phyloP scores from a whole-genome alignment of 2,888 invertebrate genomes.

The Stegophylla sp. region DNA sequence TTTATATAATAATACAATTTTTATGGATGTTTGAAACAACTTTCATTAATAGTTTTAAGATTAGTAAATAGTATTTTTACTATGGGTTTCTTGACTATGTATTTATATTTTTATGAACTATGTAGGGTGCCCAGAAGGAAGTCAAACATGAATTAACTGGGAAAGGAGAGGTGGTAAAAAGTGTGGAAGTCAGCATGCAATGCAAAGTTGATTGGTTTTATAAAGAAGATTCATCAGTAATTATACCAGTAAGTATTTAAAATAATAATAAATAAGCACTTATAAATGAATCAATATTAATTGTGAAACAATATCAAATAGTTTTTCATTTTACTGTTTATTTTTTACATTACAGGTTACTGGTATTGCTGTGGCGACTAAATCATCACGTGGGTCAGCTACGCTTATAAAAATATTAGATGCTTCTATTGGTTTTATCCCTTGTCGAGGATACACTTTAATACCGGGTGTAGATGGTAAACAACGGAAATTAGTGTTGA shows the following conservation, averaged over 20 bases:
- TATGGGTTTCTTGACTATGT: slow-evolving; percentile 10
- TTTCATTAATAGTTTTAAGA: not conserved
- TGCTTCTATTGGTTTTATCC: slow-evolving; percentile 69
- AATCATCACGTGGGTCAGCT: slow-evolving; percentile 67
- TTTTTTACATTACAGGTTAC: slow-evolving; percentile 67
- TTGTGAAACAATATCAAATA: not conserved
- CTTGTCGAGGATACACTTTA: slow-evolving; percentile 70
- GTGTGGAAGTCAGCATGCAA: slow-evolving; percentile 70
- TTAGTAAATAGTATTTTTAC: not conserved
- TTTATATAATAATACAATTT: too few relatives aligned
- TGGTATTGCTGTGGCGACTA: slow-evolving; percentile 70
- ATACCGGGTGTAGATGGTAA: slow-evolving; percentile 73
- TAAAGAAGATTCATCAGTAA: slow-evolving; percentile 69
- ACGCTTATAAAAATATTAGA: slow-evolving; percentile 69
- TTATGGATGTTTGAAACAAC: not conserved
- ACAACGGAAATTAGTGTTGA: slow-evolving; percentile 71
- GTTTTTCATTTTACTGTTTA: not conserved
- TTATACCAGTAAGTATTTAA: slow-evolving; percentile 62
- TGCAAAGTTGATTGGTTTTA: slow-evolving; percentile 77
- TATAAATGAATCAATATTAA: not conserved
- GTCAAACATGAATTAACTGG: slow-evolving; percentile 65
- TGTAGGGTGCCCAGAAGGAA: slow-evolving; percentile 68
- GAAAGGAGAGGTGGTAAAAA: slow-evolving; percentile 69
- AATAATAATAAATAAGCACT: not conserved
- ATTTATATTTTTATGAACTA: not conserved